These are phyloP conservation scores for Cactoblastis cactorum DNA, from an alignment of 2,888 invertebrate genomes.

Conservation along the genomic window DNA sequence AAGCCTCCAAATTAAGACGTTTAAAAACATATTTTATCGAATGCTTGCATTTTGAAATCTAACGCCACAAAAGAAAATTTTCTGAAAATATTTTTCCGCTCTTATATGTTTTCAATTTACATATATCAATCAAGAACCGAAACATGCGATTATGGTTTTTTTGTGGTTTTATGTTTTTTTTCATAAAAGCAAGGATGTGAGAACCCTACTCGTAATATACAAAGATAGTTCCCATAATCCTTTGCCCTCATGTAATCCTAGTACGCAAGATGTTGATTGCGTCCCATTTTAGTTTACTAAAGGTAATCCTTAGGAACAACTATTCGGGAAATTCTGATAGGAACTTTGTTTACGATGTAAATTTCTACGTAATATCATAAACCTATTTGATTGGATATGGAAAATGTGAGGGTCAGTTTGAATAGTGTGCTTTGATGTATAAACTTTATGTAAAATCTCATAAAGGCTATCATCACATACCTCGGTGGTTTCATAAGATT, in stretches of 20 bases:
- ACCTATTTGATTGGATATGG: conserved; percentile 73
- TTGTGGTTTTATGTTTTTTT: too few relatives aligned
- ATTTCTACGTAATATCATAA: conserved; percentile 74
- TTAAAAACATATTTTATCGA: too few relatives aligned
- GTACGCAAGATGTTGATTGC: conserved; percentile 75
- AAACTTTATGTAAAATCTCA: conserved; percentile 7
- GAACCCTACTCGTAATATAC: conserved; percentile 31
- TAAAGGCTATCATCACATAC: not conserved
- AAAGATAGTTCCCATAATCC: conserved; percentile 40
- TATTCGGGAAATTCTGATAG: conserved; percentile 67
- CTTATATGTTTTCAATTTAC: too few relatives aligned
- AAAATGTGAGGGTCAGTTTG: conserved; percentile 32
- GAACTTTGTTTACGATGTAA: conserved; percentile 75
- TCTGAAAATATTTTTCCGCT: too few relatives aligned
- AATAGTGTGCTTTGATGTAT: conserved; percentile 24
- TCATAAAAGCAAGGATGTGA: not conserved
- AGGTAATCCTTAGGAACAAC: conserved; percentile 75
- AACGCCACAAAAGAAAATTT: too few relatives aligned
- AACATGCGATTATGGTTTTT: too few relatives aligned
- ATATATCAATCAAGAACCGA: too few relatives aligned
- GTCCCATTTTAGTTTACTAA: conserved; percentile 77
- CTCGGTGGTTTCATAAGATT: not conserved
- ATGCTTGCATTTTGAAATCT: too few relatives aligned
- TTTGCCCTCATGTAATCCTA: conserved; percentile 65
- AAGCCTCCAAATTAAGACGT: too few relatives aligned